These are phyloP conservation scores for Papilio polytes DNA, from an alignment of 1,140 invertebrate species.

Conservation along the genomic window DNA sequence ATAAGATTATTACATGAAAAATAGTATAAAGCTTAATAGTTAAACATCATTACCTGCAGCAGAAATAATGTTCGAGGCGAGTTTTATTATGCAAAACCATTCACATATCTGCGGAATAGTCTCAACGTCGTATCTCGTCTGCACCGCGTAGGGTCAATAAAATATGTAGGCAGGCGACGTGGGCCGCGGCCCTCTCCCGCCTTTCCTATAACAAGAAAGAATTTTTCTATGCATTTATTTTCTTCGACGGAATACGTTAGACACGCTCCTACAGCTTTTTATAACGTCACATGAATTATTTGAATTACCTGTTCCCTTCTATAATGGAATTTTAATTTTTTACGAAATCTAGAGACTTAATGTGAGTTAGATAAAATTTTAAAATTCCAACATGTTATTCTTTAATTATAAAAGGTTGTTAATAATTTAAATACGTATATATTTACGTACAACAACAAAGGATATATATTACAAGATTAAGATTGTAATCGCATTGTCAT, in stretches of 20 bases:
- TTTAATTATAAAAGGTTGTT: neutral
- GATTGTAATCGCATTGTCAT: no score
- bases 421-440: neutral
- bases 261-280: constrained; percentile 54
- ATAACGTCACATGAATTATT: constrained; percentile 40
- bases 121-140: constrained; percentile 41
- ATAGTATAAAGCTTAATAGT: no score
- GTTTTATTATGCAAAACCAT: no score
- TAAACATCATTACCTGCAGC: no score
- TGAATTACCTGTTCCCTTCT: constrained; percentile 5
- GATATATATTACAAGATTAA: neutral
- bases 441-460: neutral
- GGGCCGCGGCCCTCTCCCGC: constrained; percentile 60
- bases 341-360: neutral
- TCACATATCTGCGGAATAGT: no score
- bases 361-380: neutral
- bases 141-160: constrained; percentile 67
- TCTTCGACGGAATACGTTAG: constrained; percentile 72
- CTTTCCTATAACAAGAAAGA: constrained; percentile 82
- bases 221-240: constrained; percentile 81
- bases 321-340: constrained; percentile 29
- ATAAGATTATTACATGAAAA: no score
- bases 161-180: constrained; percentile 79
- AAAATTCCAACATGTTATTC: constrained; percentile 10
- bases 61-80: no score